Evolutionary conservation across 2,888 invertebrate species (phyloP).

Genomic region (Ditula angustiorana): DNA sequence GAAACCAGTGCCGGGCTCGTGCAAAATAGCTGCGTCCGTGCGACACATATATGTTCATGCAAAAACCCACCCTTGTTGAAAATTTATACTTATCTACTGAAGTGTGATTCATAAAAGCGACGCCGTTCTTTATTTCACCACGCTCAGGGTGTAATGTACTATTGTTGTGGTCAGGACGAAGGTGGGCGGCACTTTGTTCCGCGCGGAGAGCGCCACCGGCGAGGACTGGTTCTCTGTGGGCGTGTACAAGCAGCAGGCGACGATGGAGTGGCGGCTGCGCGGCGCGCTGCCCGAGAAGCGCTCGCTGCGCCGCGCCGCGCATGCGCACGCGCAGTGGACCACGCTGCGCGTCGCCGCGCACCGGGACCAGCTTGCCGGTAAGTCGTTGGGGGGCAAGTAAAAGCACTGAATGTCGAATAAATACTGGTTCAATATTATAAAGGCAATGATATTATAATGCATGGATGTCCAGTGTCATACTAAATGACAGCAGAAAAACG

Average conservation of each 20-base stretch:
- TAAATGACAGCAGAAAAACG: too few species aligned
- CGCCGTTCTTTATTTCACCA: too few species aligned
- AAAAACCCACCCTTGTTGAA: too few species aligned
- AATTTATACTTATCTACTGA: background rate
- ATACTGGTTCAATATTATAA: too few species aligned
- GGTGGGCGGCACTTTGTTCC: conserved; percentile 91
- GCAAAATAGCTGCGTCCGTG: too few species aligned
- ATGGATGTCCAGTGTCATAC: too few species aligned
- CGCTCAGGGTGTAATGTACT: background rate
- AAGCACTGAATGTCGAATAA: too few species aligned
- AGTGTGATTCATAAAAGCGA: background rate
- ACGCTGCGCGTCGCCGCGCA: conserved; percentile 50
- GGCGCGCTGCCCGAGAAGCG: conserved; percentile 58
- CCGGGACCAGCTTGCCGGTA: conserved; percentile 50
- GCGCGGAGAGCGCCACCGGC: conserved; percentile 85
- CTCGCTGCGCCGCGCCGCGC: conserved; percentile 58
- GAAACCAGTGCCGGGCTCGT: too few species aligned
- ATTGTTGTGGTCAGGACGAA: conserved; percentile 81
- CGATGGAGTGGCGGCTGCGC: conserved; percentile 88
- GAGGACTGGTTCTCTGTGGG: conserved; percentile 88
- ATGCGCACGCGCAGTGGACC: conserved; percentile 53
- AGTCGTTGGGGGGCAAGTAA: too few species aligned
- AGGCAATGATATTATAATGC: too few species aligned
- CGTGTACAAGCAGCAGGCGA: conserved; percentile 88
- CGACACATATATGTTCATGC: too few species aligned